Evolutionary conservation across 2,888 invertebrate genomes (phyloP).

Genomic region (Melitaea athalia): DNA sequence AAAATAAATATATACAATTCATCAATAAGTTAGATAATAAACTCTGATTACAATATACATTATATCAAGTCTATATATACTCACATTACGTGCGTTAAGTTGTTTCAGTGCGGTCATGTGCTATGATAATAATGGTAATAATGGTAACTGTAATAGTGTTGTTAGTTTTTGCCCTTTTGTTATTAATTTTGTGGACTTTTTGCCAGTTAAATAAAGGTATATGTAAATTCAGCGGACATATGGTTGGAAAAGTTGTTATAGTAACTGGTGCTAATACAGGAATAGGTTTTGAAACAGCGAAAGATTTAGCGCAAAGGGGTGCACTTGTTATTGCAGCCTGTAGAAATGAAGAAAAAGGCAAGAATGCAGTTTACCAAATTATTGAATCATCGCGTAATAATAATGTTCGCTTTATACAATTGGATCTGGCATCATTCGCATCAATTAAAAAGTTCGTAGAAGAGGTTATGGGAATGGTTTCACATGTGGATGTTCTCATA

Average conservation of each 20-base stretch:
- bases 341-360: constrained; percentile 85
- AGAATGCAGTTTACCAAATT: constrained; percentile 64
- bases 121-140: too few relatives aligned
- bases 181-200: constrained; percentile 29
- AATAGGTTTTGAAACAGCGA: constrained; percentile 88
- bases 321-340: constrained; percentile 91
- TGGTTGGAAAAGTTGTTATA: constrained; percentile 88
- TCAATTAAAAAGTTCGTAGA: constrained; percentile 83
- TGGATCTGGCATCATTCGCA: constrained; percentile 75
- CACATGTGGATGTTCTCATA: constrained; percentile 79
- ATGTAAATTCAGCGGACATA: constrained; percentile 41
- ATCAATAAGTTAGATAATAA: too few relatives aligned
- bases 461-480: constrained; percentile 70
- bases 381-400: constrained; percentile 44
- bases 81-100: neutral
- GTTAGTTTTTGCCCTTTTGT: constrained; percentile 15
- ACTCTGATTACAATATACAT: too few relatives aligned
- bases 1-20: too few relatives aligned
- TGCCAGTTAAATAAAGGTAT: constrained; percentile 33
- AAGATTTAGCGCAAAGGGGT: constrained; percentile 85
- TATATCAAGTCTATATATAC: too few relatives aligned
- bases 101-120: neutral
- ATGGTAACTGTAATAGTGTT: constrained; percentile 19
- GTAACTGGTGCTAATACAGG: constrained; percentile 92
- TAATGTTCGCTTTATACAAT: constrained; percentile 57